Evolutionary conservation across 64 coral and sea anemone genomes (phyloP).

Genomic region (Stylophora pistillata): DNA sequence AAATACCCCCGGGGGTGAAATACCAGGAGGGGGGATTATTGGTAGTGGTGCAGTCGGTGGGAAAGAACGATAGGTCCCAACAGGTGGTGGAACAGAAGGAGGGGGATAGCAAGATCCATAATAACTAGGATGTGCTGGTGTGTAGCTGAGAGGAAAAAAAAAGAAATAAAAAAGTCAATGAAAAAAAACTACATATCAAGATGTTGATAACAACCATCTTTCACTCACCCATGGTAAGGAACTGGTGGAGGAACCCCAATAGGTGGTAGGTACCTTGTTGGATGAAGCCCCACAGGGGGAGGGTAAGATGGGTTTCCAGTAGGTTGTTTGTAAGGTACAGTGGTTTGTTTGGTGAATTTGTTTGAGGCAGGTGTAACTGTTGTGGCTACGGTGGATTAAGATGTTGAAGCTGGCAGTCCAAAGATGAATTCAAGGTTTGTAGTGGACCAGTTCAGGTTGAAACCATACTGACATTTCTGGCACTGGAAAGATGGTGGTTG

Average conservation of each 20-base stretch:
- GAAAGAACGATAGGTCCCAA: constrained; percentile 15
- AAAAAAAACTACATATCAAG: background rate
- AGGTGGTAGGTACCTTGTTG: constrained; percentile 22
- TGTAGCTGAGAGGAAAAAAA: background rate
- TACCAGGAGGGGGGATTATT: background rate
- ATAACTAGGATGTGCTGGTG: constrained; percentile 16
- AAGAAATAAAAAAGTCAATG: background rate
- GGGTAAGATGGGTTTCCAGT: background rate
- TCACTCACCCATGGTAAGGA: constrained; percentile 32
- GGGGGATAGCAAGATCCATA: constrained; percentile 33
- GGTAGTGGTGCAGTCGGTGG: background rate
- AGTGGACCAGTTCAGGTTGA: constrained; percentile 96
- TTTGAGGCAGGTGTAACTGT: background rate
- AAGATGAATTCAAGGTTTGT: constrained; percentile 95
- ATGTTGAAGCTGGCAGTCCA: constrained; percentile 29
- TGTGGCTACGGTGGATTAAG: background rate
- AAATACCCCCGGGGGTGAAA: constrained; percentile 26
- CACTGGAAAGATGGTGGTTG: constrained; percentile 96
- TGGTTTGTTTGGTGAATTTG: background rate
- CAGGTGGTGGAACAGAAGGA: constrained; percentile 8
- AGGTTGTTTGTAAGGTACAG: background rate
- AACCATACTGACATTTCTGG: constrained; percentile 86
- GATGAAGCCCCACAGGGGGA: background rate
- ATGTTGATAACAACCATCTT: background rate
- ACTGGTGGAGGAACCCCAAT: constrained; percentile 34